These are phyloP conservation scores for Lasioglossum vierecki DNA, from an alignment of 2,888 invertebrate genomes.

Conservation along the genomic window DNA sequence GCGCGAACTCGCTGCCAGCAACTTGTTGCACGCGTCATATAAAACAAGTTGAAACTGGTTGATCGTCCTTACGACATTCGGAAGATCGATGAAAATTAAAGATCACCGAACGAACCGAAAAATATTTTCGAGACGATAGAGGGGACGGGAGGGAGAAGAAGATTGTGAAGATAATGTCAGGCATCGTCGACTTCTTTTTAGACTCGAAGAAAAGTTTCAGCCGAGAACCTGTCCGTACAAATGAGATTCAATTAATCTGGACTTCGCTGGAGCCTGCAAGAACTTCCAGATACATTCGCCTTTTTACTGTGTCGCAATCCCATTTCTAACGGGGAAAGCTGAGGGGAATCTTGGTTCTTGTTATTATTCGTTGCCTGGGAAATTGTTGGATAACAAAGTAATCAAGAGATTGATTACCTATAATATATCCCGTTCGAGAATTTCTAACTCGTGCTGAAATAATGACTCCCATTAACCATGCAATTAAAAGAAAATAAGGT, in stretches of 20 bases:
- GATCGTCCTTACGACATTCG: neutral
- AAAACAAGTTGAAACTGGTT: neutral
- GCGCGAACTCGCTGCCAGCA: neutral
- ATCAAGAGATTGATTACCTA: neutral
- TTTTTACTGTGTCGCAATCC: neutral
- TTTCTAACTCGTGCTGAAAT: too few species aligned
- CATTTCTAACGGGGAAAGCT: neutral
- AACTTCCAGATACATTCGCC: conserved; percentile 5
- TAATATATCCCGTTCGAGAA: neutral
- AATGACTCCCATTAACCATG: too few species aligned
- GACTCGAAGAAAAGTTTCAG: neutral
- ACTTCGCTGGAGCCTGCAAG: neutral
- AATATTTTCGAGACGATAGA: neutral
- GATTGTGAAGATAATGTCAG: neutral
- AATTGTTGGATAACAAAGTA: neutral
- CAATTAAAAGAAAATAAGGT: too few species aligned
- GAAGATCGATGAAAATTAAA: neutral
- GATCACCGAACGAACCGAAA: neutral
- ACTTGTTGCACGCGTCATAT: neutral
- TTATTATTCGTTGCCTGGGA: neutral
- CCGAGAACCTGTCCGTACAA: conserved; percentile 12
- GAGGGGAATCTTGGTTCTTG: neutral
- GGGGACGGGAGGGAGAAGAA: neutral
- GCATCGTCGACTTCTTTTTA: neutral
- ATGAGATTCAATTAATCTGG: conserved; percentile 22